Percentiles rank a stretch among this genome's conserved stretches.
Conservation (phyloP, 2,797 vertebrate species). For the Stomatorhinus walkeri region DNA sequence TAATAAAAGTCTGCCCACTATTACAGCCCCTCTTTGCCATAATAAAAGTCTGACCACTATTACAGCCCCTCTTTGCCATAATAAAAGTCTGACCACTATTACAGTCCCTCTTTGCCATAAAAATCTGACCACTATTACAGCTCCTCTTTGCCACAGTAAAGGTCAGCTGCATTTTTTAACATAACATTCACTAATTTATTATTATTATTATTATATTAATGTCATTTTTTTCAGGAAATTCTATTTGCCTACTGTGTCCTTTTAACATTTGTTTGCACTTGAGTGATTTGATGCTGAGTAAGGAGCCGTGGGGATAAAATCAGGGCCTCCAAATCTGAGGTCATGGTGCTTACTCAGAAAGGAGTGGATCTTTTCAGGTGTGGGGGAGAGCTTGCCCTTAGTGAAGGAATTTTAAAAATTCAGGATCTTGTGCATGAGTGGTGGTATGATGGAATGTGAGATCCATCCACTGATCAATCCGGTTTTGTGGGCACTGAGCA, state of each 20-base stretch:
- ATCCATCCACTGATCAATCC: neutral
- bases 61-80: neutral
- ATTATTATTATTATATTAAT: neutral
- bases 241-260: neutral
- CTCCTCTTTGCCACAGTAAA: neutral
- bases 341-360: neutral
- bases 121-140: neutral
- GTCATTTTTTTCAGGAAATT: neutral
- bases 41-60: neutral
- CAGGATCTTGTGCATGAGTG: neutral
- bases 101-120: neutral
- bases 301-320: neutral
- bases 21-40: neutral
- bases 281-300: neutral
- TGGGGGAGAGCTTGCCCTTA: neutral
- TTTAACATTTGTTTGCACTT: neutral
- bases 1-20: neutral
- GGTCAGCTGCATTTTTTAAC: neutral
- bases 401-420: neutral
- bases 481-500: neutral
- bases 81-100: neutral
- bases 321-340: neutral
- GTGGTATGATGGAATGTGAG: neutral
- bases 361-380: neutral
- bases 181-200: neutral